phyloP scores from a whole-genome alignment of 2,113 vertebrate genomes.

The Macrotus californicus region DNA sequence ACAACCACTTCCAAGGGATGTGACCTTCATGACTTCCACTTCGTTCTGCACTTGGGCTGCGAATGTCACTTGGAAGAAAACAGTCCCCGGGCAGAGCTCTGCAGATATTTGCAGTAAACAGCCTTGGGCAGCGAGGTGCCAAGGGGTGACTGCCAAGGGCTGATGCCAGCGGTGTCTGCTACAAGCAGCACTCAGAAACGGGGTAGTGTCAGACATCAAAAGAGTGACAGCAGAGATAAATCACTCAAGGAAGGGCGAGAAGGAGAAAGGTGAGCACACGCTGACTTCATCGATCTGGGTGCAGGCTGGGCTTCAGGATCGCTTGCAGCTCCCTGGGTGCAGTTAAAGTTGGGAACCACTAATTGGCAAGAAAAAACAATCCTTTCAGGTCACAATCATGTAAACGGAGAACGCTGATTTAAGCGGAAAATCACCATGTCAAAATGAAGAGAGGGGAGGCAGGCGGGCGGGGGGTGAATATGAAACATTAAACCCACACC shows the following conservation, averaged over 20 bases:
- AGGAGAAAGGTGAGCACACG: not conserved
- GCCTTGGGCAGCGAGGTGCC: not conserved
- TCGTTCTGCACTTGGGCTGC: not conserved
- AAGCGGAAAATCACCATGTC: not conserved
- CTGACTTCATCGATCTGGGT: not conserved
- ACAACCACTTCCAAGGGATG: not conserved
- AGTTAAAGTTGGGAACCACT: not conserved
- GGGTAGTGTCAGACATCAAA: not conserved
- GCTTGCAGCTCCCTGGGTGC: not conserved
- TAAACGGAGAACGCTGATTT: not conserved
- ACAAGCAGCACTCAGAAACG: not conserved
- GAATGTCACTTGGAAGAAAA: not conserved
- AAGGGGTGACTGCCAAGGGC: not conserved
- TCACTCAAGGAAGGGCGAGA: not conserved
- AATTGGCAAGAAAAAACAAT: not conserved
- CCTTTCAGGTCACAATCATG: not conserved
- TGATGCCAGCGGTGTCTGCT: not conserved
- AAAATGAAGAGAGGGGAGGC: not conserved
- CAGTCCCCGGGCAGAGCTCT: not conserved
- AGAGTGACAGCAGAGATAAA: not conserved
- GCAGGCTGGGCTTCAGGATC: not conserved
- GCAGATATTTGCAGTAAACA: not conserved
- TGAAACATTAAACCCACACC: not conserved
- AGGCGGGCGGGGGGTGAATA: no score
- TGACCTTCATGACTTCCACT: not conserved